Evolutionary conservation across 1,140 invertebrate species (phyloP), one percentile per base, ranked within the genome.

Genomic region (Leptoteleia sp.): DNA sequence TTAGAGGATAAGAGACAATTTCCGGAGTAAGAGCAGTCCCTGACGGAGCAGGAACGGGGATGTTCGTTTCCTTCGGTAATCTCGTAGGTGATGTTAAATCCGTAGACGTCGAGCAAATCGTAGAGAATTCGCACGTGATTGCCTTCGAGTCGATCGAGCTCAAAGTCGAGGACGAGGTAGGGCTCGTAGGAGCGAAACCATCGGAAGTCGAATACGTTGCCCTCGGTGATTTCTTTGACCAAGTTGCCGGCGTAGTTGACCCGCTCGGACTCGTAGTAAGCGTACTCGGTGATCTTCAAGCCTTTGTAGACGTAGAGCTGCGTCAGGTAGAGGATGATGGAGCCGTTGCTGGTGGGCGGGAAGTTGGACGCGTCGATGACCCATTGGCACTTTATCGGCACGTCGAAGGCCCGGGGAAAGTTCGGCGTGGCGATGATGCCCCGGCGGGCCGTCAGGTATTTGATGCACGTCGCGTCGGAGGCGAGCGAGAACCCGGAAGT

Each of bases 51-150:
- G 4, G 93, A 92, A 27, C 92, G 88, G 1, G 89, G 73, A 73
- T 92, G 91, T 12, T 91, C 89, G 7, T 89, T 82, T 27, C 83
- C 83, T 65, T 89, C 84, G 0, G 87, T 91, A 70, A 97, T 93
- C 83, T 96, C 95, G 84, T 97, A 97, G 3, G 96, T 97, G 72
- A 97, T 93, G 86, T 98, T 98, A 89, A 98, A 97, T 4, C 96
- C 96, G 83, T 94, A 97, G 1, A 96, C 95, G 71, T 96, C 93
- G 13, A 97, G 90, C 6, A 97, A 90, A 47, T 94, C 92, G 76
- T 96, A 93, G 33, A 96, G 87, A 0, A 95, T 95, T 0, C 96
- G 89, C 31, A 97, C 89, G 85, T 97, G 95, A 31, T 95, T 94
- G 3, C 96, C 95, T 79, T 95, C 94, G 48, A 95, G 89, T 13